Conservation (phyloP, 1,140 invertebrate species). For the Drosophila baimaii region DNA sequence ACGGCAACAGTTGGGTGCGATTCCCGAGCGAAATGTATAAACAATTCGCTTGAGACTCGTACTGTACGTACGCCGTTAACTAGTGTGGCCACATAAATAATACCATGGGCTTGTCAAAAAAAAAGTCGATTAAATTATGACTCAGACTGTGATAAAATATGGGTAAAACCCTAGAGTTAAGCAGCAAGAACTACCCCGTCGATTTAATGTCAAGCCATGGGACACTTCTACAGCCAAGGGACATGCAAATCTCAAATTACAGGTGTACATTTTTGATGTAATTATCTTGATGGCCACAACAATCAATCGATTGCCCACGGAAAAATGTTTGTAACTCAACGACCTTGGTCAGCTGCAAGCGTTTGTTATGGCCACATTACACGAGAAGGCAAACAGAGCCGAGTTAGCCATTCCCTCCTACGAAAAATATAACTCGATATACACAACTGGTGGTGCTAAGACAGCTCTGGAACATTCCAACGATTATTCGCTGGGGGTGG, state of each 20-base stretch:
- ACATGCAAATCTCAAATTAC: conserved; percentile 37
- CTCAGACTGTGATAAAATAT: neutral
- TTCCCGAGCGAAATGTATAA: neutral
- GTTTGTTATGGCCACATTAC: conserved; percentile 2
- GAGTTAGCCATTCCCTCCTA: neutral
- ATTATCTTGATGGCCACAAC: conserved; percentile 15
- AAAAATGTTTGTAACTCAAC: neutral
- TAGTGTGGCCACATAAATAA: conserved; percentile 24
- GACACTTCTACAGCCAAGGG: neutral
- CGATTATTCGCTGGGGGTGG: conserved; percentile 10
- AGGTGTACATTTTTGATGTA: conserved; percentile 3
- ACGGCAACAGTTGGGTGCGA: conserved; percentile 18
- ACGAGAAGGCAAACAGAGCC: neutral
- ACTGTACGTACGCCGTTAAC: conserved; percentile 1
- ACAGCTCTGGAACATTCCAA: conserved; percentile 23
- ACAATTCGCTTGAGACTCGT: neutral
- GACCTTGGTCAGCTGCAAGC: conserved; percentile 13
- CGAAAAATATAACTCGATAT: neutral
- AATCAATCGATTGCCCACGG: conserved; percentile 14
- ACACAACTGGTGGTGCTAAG: neutral
- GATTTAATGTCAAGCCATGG: neutral
- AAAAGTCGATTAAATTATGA: neutral
- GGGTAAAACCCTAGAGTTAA: neutral
- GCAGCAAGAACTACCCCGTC: neutral
- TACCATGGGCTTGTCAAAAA: neutral